These are phyloP conservation scores for Zoroaster sp. DNA, from an alignment of 53 echinoderm and acorn worm genomes.

Conservation along the genomic window DNA sequence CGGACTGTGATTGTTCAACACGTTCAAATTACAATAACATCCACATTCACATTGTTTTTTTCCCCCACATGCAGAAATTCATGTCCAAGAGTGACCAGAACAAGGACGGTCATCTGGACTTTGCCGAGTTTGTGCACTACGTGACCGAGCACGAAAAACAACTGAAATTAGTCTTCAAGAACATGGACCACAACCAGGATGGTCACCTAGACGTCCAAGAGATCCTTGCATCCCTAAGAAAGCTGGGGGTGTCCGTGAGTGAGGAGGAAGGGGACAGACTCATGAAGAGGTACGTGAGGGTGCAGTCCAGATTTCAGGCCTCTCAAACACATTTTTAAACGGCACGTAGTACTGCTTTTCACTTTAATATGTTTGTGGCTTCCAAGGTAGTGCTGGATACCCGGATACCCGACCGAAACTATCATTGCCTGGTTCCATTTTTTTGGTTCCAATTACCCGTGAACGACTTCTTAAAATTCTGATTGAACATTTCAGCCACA, in stretches of 20 bases:
- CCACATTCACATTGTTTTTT: no score
- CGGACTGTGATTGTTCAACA: not conserved
- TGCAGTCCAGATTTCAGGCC: not conserved
- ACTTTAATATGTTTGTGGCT: no score
- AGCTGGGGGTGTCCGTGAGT: slow-evolving; percentile 88
- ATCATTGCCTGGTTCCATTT: no score
- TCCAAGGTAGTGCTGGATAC: no score
- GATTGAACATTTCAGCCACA: no score
- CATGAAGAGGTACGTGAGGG: slow-evolving; percentile 79
- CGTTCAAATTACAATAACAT: no score
- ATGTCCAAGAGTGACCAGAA: slow-evolving; percentile 93
- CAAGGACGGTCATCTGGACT: slow-evolving; percentile 95
- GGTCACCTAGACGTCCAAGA: slow-evolving; percentile 90
- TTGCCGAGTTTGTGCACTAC: slow-evolving; percentile 97
- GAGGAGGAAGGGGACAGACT: slow-evolving; percentile 90
- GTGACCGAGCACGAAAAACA: slow-evolving; percentile 95
- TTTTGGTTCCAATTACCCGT: no score
- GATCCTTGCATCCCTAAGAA: slow-evolving; percentile 79
- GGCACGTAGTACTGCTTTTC: no score
- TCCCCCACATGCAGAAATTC: slow-evolving; percentile 69
- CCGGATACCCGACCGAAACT: no score
- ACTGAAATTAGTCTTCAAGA: slow-evolving; percentile 87
- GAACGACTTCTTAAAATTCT: no score
- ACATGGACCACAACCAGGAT: slow-evolving; percentile 92
- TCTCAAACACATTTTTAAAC: no score